Evolutionary conservation across 2,113 vertebrate species (phyloP).

Genomic region (Ovibos moschatus): DNA sequence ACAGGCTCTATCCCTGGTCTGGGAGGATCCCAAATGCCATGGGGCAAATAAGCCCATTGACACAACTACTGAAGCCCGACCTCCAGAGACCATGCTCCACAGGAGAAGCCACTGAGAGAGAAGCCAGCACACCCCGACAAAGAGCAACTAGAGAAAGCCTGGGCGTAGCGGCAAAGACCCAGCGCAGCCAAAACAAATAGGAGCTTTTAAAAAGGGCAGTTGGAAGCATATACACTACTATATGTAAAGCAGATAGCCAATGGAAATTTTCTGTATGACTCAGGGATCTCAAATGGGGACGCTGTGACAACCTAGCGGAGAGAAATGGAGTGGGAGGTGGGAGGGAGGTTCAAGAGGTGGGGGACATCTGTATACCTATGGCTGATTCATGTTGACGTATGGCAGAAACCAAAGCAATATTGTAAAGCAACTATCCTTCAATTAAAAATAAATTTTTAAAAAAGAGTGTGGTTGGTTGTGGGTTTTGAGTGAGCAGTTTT

Average conservation of each 20-base stretch:
- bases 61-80: not conserved
- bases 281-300: not conserved
- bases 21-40: not conserved
- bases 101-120: not conserved
- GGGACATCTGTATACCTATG: not conserved
- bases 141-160: not conserved
- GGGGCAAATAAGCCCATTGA: not conserved
- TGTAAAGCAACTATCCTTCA: not conserved
- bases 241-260: not conserved
- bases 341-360: not conserved
- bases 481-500: not conserved
- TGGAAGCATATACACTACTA: not conserved
- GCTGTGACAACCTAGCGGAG: not conserved
- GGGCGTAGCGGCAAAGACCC: not conserved
- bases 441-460: not conserved
- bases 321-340: not conserved
- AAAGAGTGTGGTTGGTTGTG: not conserved
- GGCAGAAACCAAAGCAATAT: not conserved
- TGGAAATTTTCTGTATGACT: not conserved
- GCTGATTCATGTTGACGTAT: not conserved
- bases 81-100: not conserved
- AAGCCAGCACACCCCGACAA: not conserved
- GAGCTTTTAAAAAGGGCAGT: not conserved
- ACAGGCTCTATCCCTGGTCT: not conserved
- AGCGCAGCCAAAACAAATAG: not conserved